Evolutionary conservation across 2,888 invertebrate species (phyloP), one percentile per base, ranked within the genome.

Genomic region (Microctonus aethiopoides): DNA sequence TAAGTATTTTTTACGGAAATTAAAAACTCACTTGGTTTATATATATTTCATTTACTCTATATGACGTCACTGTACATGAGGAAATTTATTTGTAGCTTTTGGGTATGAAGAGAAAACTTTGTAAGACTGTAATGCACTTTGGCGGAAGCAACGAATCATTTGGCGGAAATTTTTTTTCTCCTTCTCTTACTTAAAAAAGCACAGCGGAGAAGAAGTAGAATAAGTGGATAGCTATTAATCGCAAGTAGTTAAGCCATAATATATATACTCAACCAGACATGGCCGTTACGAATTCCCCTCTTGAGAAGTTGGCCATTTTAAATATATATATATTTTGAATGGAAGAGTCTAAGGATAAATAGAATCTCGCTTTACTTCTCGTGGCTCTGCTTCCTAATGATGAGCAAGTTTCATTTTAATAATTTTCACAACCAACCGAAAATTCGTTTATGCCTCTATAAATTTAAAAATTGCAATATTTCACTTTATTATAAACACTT

Each of bases 171-270:
- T 22, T 26, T 26, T n/a, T 4, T 16, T 46, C 16, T n/a, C 16
- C 29, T 41, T 26, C 7, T 16, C 20, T n/a, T 9, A 46, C 16
- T 46, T 16, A 16, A 46, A 46, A 46, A 16, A 7, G 7, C 4
- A 3, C 1, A 6, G 4, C 16, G 46, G 6, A 16, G 16, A 26
- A 65, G 39, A 36, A 56, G 39, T 39, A 56, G 26, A 24, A 57
- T 56, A 56, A 65, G 56, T 65, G 56, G 65, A 65, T 41, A 20
- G 65, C 56, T 65, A 65, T 65, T 56, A 65, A 54, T 65, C 41
- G 52, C 16, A 16, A 29, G 56, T 65, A 56, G 65, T 65, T 65
- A 56, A 56, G 26, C 24, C 39, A 26, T 56, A 11, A 16, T 46
- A 16, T 46, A 46, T 65, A 46, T 65, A 56, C 36, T 39, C 46